Base-by-base conservation (phyloP, 2,113 vertebrate species). In the Myrmecophaga tridactyla region DNA sequence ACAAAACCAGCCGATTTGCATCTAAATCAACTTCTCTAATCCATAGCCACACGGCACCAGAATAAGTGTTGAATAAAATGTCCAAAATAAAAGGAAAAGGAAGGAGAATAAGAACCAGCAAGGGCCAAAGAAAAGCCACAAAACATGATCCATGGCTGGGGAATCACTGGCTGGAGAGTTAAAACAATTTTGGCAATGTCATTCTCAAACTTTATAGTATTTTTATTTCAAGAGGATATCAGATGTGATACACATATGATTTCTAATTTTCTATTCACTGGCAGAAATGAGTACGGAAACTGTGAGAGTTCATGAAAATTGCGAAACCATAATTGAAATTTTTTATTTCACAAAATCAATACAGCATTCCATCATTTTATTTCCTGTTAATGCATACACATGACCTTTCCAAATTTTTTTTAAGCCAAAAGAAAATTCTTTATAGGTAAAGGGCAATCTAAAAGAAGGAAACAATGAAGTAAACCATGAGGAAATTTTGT, bases 141-240 rank as follows among this genome's bases (percentile, higher is more conserved):
- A 43, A 41, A 21, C n/a, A 4, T 9, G 46, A 43, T 43, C 29
- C 1, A 1, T 58, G 56, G 56, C 56, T 58, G 20, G 56, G 56
- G 56, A 6, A 58, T 23, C 56, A 23, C 1, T 41, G 48, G 6
- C 3, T 29, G 10, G 9, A 34, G 13, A 60, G 1, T 27, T 91
- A 90, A 81, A 58, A 83, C 60, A 92, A 63, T 4, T 3, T 93
- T 85, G 27, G 75, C 9, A 73, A 48, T 29, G 13, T 7, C 9
- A 7, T 83, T 96, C 96, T 86, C 34, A 90, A 82, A 92, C 67
- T 95, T 95, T 6, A 36, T 80, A 41, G 62, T 58, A 29, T 27
- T 78, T 70, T 94, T 14, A 62, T 95, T 97, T 94, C 53, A 41
- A 87, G 34, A 65, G 70, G 34, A 9, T 93, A 82, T 87, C 15